Evolutionary conservation across 2,888 invertebrate species (phyloP), one percentile per base, ranked within the genome.

Genomic region (Yponomeuta malinellus): DNA sequence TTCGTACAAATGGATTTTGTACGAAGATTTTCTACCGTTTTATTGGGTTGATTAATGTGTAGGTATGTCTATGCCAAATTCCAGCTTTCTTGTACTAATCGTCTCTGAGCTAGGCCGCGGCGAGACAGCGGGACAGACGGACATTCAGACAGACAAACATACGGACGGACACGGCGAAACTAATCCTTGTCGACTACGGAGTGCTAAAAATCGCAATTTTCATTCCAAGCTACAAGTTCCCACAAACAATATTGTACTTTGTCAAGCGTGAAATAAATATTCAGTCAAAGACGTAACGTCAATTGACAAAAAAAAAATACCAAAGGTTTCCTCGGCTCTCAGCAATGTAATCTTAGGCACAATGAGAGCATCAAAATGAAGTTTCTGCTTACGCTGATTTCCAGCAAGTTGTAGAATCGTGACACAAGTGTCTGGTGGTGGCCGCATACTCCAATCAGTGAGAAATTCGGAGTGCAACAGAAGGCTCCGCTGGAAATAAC

Each of bases 391-490:
- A 77, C 80, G 81, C 80, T 78, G 79, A 85, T 84, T 83, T 83
- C 75, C 73, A 74, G 74, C 73, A 76, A 78, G 74, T 76, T 73
- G 74, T 71, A 74, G n/a, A 83, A 82, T 80, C 88, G 85, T 88
- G 88, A 87, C 83, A 74, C 71, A 73, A 75, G 78, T 75, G 84
- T 86, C 85, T 82, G 82, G 79, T 77, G 81, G 75, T 76, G 75
- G 82, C 83, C 81, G 78, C 82, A 81, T 77, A 72, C 75, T 77
- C 76, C 15, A 68, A 68, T 43, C 68, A 37, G 37, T 23, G 4
- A 59, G 52, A 15, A 59, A 59, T 12, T 59, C 12, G 5, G 12
- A 59, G 15, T 59, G 0, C 15, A 15, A 59, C 52, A 59, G 52
- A 59, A 15, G 52, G 5, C 9, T 59, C 52, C 15, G 3, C 12